phyloP scores from a whole-genome alignment of 2,797 vertebrate genomes.

The Cossypha heuglini region DNA sequence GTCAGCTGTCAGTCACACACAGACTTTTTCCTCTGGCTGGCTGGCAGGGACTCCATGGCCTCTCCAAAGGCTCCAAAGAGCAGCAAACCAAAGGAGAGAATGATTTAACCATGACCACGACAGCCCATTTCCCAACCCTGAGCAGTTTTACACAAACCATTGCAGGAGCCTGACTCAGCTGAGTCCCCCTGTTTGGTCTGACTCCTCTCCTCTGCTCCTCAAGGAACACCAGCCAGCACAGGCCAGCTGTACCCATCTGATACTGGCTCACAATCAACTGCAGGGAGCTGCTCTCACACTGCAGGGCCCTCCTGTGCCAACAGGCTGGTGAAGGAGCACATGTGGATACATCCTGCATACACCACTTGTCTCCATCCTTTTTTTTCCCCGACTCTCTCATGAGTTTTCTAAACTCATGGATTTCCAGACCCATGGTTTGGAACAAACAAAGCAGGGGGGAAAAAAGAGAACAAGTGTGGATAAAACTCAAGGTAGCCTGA shows the following conservation, averaged over 20 bases:
- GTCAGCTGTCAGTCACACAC: background rate
- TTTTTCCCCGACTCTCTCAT: background rate
- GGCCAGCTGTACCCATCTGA: background rate
- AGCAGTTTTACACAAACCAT: background rate
- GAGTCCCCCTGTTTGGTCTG: background rate
- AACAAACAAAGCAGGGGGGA: background rate
- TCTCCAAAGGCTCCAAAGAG: background rate
- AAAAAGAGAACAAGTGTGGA: background rate
- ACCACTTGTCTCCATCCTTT: fast-evolving
- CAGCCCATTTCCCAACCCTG: background rate
- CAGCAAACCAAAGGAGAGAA: background rate
- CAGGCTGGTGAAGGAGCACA: fast-evolving
- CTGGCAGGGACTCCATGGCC: background rate
- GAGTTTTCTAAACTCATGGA: background rate
- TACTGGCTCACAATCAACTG: background rate
- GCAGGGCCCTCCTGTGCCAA: background rate
- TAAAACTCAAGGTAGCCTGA: background rate
- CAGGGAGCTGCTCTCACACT: background rate
- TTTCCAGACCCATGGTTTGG: background rate
- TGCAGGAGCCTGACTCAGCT: background rate
- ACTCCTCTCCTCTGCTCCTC: background rate
- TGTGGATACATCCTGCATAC: background rate
- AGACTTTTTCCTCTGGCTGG: background rate
- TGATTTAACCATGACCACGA: background rate
- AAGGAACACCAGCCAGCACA: slow-evolving; percentile 7